Conservation (phyloP, 2,888 invertebrate species). For the Plebejus argus region DNA sequence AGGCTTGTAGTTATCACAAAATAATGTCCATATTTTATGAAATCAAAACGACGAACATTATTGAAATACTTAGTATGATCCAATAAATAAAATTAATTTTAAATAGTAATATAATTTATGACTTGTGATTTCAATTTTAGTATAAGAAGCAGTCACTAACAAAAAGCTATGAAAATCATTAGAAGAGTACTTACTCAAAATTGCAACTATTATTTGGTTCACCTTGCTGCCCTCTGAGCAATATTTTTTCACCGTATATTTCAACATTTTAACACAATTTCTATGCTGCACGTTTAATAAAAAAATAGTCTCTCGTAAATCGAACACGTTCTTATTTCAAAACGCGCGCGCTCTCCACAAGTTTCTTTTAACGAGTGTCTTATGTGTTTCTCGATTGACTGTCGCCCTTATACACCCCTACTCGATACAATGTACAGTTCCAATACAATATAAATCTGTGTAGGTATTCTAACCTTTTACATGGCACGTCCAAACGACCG, state of each 20-base stretch:
- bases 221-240: constrained; percentile 71
- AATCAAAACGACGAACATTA: no score
- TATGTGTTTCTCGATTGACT: constrained; percentile 5
- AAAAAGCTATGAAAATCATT: neutral
- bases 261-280: constrained; percentile 59
- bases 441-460: neutral
- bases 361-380: constrained; percentile 19
- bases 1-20: neutral
- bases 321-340: constrained; percentile 31
- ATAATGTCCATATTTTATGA: neutral
- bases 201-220: constrained; percentile 63
- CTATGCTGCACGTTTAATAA: constrained; percentile 6
- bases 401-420: neutral
- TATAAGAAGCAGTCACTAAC: neutral
- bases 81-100: neutral
- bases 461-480: neutral
- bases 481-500: no score
- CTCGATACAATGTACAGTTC: neutral
- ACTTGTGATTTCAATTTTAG: neutral
- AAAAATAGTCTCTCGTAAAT: constrained; percentile 6
- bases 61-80: no score
- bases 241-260: constrained; percentile 72
- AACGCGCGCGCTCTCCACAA: constrained; percentile 39
- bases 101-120: neutral
- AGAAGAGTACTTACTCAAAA: constrained; percentile 63